Evolutionary conservation across 2,888 invertebrate species (phyloP), one percentile per base, ranked within the genome.

Genomic region (Phyto melanocephala): DNA sequence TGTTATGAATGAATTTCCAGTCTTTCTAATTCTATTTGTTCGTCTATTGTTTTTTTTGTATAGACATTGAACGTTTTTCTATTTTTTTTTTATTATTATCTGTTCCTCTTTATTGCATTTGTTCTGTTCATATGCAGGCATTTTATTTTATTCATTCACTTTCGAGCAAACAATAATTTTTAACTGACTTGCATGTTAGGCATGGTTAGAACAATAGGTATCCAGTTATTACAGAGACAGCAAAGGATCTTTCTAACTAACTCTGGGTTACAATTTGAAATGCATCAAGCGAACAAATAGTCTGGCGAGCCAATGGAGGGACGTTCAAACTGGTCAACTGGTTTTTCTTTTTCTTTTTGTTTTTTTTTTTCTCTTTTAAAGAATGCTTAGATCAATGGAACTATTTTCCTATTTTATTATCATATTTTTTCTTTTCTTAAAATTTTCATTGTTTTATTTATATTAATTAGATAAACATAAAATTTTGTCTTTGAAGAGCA

Each of bases 1-100:
- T 79, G 79, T 80, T 81, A 79, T 84, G 79, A 84, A 84, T 83
- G 84, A 84, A 84, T 72, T 77, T 70, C 10, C 47, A 75, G 80
- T 83, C 33, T 76, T 68, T 63, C 72, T 76, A 83, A 81, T 83
- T 62, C 75, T 58, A 76, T 81, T 78, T 81, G 76, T 83, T 81
- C 54, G 11, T 70, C 78, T 71, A 52, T 82, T 82, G 75, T 82
- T 74, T 68, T 68, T 56, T 72, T 79, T 60, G 17, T 50, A 50
- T 52, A 8, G 10, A 35, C 7, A 15, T 54, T 28, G 28, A 28
- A 28, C 28, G 10, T 40, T 72, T 35, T 40, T 54, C 37, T 67
- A 2, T 24, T 13, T 63, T 33, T 17, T 10, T 47, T 5, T 11
- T 28, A 5, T 17, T 60, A 7, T 28, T 28, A 28, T 28, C 28